phyloP scores from a whole-genome alignment of 1,140 invertebrate species.

The Manduca sexta region DNA sequence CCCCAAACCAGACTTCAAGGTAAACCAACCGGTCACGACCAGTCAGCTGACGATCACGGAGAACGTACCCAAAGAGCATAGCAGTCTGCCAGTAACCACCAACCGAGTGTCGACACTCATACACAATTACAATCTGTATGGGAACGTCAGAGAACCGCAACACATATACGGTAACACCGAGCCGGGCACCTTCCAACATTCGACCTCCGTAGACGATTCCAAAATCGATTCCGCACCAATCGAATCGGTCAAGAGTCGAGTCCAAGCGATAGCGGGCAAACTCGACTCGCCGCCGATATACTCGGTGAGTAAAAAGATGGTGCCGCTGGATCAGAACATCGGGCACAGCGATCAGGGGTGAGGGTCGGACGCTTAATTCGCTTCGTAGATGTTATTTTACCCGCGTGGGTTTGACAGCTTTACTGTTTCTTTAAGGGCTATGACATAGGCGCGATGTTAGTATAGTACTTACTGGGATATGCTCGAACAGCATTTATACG shows the following conservation, averaged over 20 bases:
- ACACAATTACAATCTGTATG: conserved; percentile 69
- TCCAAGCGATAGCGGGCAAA: conserved; percentile 51
- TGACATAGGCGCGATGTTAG: conserved; percentile 21
- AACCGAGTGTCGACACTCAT: conserved; percentile 68
- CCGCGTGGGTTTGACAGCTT: conserved; percentile 29
- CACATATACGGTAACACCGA: conserved; percentile 67
- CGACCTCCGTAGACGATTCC: conserved; percentile 45
- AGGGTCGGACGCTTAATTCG: conserved; percentile 24
- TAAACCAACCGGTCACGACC: conserved; percentile 68
- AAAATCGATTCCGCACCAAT: conserved; percentile 53
- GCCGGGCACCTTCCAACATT: conserved; percentile 40
- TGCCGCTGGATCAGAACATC: conserved; percentile 42
- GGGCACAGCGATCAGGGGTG: conserved; percentile 48
- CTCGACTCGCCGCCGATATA: conserved; percentile 59
- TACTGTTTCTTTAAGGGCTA: conserved; percentile 29
- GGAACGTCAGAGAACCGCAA: conserved; percentile 59
- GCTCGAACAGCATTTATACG: conserved; percentile 16
- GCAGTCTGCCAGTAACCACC: conserved; percentile 55
- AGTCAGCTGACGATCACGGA: conserved; percentile 28
- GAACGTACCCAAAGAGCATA: conserved; percentile 48
- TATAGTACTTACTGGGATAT: conserved; percentile 19
- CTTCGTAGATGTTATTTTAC: conserved; percentile 37
- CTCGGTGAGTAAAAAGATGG: conserved; percentile 64
- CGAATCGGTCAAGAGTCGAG: conserved; percentile 59
- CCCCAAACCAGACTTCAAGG: conserved; percentile 62